Evolutionary conservation across 2,113 vertebrate species (phyloP).

Genomic region (Mionectes macconnelli): DNA sequence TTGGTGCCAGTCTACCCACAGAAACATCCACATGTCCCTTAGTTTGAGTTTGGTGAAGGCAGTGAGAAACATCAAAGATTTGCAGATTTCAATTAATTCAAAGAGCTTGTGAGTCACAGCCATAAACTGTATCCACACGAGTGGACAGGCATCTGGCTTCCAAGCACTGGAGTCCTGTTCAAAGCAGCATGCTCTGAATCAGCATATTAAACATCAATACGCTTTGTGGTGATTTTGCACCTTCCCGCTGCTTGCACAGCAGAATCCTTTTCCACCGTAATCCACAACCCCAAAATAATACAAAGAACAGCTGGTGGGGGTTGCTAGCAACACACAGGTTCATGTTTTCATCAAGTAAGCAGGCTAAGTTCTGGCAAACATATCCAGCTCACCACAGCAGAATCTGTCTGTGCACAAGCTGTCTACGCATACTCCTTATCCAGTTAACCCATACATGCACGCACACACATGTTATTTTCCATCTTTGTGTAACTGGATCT

Average conservation of each 20-base stretch:
- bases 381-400: not conserved
- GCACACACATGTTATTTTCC: no score
- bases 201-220: not conserved
- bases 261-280: not conserved
- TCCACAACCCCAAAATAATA: not conserved
- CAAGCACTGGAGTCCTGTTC: fast-evolving
- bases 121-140: not conserved
- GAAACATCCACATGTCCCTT: fast-evolving
- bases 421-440: not conserved
- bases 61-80: not conserved
- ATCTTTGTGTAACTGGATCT: not conserved
- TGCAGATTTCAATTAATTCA: not conserved
- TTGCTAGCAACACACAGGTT: not conserved
- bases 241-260: not conserved
- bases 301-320: not conserved
- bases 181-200: not conserved
- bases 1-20: not conserved
- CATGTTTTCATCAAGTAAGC: not conserved
- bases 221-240: not conserved
- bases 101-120: not conserved
- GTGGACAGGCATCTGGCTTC: not conserved
- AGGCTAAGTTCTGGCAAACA: not conserved
- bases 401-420: not conserved
- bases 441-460: no score
- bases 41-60: not conserved